Conservation (phyloP, 2,113 vertebrate species). For the Indri indri region DNA sequence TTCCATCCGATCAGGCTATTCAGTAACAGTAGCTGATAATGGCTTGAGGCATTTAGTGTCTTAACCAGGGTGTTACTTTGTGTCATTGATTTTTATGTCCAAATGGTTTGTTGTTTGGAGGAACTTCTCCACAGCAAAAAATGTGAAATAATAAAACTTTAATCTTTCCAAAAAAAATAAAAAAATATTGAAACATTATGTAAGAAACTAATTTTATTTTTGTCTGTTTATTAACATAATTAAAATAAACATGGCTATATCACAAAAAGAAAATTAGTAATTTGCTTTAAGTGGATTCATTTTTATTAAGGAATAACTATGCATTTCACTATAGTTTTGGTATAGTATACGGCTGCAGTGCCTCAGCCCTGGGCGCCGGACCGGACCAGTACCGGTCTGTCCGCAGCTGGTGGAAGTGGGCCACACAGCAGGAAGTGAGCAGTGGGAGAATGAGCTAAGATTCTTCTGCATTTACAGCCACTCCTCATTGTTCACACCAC, state of each 20-base stretch:
- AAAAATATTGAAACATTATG: background rate
- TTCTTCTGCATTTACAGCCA: too few species aligned
- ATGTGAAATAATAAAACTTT: background rate
- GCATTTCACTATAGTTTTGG: background rate
- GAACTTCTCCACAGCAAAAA: background rate
- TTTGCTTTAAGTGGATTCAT: background rate
- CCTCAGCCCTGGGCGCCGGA: too few species aligned
- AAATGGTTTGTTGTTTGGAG: background rate
- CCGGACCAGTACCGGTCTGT: too few species aligned
- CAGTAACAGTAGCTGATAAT: background rate
- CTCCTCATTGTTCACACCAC: too few species aligned
- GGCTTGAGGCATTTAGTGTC: background rate
- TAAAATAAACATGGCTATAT: constrained; percentile 1
- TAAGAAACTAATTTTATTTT: constrained; percentile 51
- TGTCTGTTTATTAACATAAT: constrained; percentile 33
- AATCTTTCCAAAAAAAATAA: background rate
- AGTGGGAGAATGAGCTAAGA: too few species aligned
- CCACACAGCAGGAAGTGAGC: too few species aligned
- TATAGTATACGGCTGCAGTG: background rate
- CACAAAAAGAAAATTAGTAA: constrained; percentile 28
- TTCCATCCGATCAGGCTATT: background rate
- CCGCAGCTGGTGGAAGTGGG: too few species aligned
- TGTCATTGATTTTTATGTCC: background rate
- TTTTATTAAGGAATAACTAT: constrained; percentile 20
- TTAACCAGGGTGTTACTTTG: background rate